Base-by-base conservation (phyloP, 2,797 vertebrate species). In the Hafferia zeledoni region DNA sequence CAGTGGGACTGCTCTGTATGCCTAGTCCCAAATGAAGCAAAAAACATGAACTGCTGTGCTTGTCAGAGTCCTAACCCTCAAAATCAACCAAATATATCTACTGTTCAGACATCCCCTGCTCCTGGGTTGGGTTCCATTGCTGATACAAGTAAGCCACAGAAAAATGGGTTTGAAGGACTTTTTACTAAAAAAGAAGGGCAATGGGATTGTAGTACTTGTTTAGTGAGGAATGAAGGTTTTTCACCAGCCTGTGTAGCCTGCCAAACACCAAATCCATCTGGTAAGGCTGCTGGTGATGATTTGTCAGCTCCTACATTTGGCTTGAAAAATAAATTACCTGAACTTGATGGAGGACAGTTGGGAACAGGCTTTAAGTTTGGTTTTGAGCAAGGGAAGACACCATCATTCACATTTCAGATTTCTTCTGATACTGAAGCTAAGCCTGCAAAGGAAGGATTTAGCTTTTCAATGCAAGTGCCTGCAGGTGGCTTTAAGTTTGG, bases 401-500 rank as follows among this genome's bases (percentile, higher is more conserved):
- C 97, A 41, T 87, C 98, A 17, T 99, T 99, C 85, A 97, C 98
- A 9, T 98, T 99, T 98, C 98, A 98, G 83, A 70, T 97, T 92
- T 97, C 98, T 83, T 96, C 97, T 80, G 94, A 97, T 95, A 84
- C 89, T 79, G 98, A 98, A 92, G 70, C 94, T 11, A 98, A 97
- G 53, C 35, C 98, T 72, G 76, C 97, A 71, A 98, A 97, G 94
- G 98, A 98, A 77, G 97, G 97, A 41, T 99, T 99, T 96, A 98
- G 97, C 64, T 99, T 99, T 97, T 98, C 98, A 83, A 96, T 98
- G 96, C 97, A 98, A 44, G 33, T 85, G 6, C 87, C 98, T 93
- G 17, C 96, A 71, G 95, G 91, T 44, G 98, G 98, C 47, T 99
- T 99, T 96, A 99, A 98, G 91, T 99, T 99, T 98, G 99, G 99